Conservation (phyloP, 2,113 vertebrate species). For the Gasterosteus aculeatus region DNA sequence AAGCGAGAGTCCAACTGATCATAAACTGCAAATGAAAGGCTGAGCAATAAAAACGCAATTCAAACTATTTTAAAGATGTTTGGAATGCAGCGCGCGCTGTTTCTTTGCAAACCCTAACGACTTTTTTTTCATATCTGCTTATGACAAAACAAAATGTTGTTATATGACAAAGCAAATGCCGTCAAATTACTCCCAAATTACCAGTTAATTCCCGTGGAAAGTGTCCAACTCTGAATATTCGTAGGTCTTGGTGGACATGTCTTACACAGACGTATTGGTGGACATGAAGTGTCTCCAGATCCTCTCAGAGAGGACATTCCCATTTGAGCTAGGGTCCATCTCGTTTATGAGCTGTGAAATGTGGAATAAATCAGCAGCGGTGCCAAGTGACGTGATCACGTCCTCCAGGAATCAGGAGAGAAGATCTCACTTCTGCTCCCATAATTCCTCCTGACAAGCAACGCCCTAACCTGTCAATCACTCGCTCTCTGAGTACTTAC, state of each 20-base stretch:
- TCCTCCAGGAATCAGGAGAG: conserved; percentile 9
- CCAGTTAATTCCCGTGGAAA: too few relatives aligned
- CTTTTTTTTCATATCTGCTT: too few relatives aligned
- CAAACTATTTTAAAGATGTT: too few relatives aligned
- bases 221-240: too few relatives aligned
- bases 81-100: too few relatives aligned
- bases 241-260: background rate
- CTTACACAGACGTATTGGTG: background rate
- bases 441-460: conserved; percentile 60
- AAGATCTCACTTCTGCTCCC: conserved; percentile 27
- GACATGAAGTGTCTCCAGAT: conserved; percentile 30
- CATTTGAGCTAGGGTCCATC: conserved; percentile 55
- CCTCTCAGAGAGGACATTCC: conserved; percentile 55
- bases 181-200: too few relatives aligned
- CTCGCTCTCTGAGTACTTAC: conserved; percentile 39
- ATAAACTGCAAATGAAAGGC: too few relatives aligned
- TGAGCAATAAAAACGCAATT: too few relatives aligned
- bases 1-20: too few relatives aligned
- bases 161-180: too few relatives aligned
- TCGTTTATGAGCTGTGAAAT: conserved; percentile 65
- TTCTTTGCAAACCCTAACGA: too few relatives aligned
- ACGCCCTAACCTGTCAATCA: conserved; percentile 54
- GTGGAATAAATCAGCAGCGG: conserved; percentile 62
- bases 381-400: conserved; percentile 59
- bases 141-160: too few relatives aligned